Conservation (phyloP, 2,888 invertebrate species). For the Lasioglossum lativentre region DNA sequence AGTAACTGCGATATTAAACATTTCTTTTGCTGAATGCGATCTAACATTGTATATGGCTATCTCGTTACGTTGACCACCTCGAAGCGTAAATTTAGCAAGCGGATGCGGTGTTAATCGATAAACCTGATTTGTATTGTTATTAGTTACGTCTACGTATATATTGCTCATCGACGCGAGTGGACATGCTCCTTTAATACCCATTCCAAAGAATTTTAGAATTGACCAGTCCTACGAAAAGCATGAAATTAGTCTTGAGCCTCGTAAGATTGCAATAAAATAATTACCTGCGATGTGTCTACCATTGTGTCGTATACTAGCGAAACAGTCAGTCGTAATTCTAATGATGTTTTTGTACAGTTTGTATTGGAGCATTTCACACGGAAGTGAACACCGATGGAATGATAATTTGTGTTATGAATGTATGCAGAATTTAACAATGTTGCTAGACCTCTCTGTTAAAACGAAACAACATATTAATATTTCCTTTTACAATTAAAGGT, state of each 20-base stretch:
- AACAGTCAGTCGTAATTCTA: conserved; percentile 94
- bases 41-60: conserved; percentile 91
- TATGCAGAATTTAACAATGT: conserved; percentile 95
- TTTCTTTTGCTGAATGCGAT: conserved; percentile 82
- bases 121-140: conserved; percentile 86
- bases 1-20: conserved; percentile 90
- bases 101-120: conserved; percentile 89
- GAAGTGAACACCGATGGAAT: conserved; percentile 95
- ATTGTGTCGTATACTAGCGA: conserved; percentile 94
- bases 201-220: conserved; percentile 93
- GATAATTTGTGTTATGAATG: conserved; percentile 96
- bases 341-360: conserved; percentile 87
- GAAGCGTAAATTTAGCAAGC: conserved; percentile 85
- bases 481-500: conserved; percentile 18
- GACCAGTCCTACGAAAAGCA: conserved; percentile 90
- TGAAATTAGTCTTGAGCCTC: neutral
- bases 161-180: conserved; percentile 91
- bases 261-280: neutral
- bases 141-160: conserved; percentile 92
- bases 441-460: conserved; percentile 90
- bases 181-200: conserved; percentile 93
- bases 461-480: conserved; percentile 10
- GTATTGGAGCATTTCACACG: conserved; percentile 90
- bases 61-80: conserved; percentile 89
- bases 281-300: conserved; percentile 78